Evolutionary conservation across 2,797 vertebrate species (phyloP), one percentile per base, ranked within the genome.

Genomic region (Manis crassicaudata): DNA sequence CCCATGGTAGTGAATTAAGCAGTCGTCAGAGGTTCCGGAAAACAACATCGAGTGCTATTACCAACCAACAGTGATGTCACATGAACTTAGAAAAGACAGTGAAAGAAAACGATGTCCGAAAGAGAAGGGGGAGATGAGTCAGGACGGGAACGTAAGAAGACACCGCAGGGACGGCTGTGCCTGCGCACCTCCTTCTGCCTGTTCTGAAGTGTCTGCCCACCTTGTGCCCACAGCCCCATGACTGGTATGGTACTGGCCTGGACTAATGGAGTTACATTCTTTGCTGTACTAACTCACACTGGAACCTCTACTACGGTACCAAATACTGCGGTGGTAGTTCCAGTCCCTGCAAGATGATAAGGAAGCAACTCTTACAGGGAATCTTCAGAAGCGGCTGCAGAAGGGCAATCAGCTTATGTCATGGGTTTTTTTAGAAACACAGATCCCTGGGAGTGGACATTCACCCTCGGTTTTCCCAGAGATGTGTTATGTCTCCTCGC

Each of bases 401-500:
- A 86, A 73, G 90, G 85, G 85, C 58, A 25, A 46, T 88, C 20
- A 46, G 18, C 86, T 97, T 65, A 92, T 11, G 40, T 95, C 88
- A 94, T 11, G 8, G 37, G 7, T 21, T 81, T 67, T 90, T 82
- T 92, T 77, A 91, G 87, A 95, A 89, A 80, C 35, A 25, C 25
- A 52, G 85, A 70, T 60, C 58, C 43, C 70, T 94, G 90, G 80
- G 75, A 95, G 81, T 25, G 58, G 83, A 94, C 80, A 60, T 43
- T 77, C 73, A 73, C 56, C 70, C 90, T 58, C 23, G 80, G 89
- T 80, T 94, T 93, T 89, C 85, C 93, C 54, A 12, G 85, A 91
- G 88, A 96, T 70, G 17, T 97, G 94, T 97, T 95, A 46, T 97
- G 97, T 97, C 95, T 97, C 65, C 92, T 58, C 7, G 3, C 56